Base-by-base conservation (phyloP, 2,797 vertebrate species). In the Spinibarbus caldwelli region DNA sequence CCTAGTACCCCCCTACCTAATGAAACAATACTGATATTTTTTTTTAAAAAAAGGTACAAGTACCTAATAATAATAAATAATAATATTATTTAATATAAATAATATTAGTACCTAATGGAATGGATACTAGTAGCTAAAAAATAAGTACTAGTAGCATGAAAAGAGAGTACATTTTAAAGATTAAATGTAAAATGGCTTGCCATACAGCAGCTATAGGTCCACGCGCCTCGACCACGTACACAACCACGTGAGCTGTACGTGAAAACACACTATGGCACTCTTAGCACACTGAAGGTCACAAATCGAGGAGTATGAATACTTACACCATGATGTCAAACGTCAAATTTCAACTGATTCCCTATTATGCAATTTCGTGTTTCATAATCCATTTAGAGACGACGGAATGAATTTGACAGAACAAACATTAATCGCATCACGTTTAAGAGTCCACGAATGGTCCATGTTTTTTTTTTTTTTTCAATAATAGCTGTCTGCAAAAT, bases 251-350 rank as follows among this genome's bases (percentile, higher is more conserved):
- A 93, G 67, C 5, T 5, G 49, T 87, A 72, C 71, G 10, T 68
- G 88, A 87, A 17, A 89, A 89, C 92, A 91, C 90, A 89, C 91
- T 81, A 70, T 59, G 4, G 15, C 31, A 68, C 29, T 6, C 10
- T 26, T 29, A 70, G 23, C 38, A 23, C 21, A 5, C 6, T 91
- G 90, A 94, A 95, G 94, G 94, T 94, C 94, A 94, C 41, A 52
- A 11, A 72, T 62, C 17, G 73, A 78, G 54, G 41, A 6, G 29
- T 23, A 31, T 10, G 12, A 31, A 66, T 38, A 73, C 49, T 45
- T 80, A 54, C 26, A 64, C 19, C 59, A 80, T 17, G 52, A 78
- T 38, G 52, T 41, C 71, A 52, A 84, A 76, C 23, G 59, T 23
- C 29, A 62, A 2, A 36, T 52, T 31, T 54, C 45, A 17, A 23